Percentiles rank a stretch among this genome's conserved stretches.
phyloP scores from a whole-genome alignment of 2,113 vertebrate genomes.

The Myrmecobius fasciatus region DNA sequence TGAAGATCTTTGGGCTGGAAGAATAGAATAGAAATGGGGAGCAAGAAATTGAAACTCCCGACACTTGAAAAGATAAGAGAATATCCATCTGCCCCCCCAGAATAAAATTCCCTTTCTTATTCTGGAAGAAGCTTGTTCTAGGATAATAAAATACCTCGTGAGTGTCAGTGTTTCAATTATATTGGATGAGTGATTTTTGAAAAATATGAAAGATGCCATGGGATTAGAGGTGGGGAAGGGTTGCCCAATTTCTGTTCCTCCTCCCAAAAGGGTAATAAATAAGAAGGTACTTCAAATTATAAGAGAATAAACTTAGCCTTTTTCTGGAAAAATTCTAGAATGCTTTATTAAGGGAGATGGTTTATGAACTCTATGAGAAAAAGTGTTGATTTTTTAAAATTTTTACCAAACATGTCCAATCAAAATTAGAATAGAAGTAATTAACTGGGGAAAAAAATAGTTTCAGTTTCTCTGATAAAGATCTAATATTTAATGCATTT shows the following conservation, averaged over 20 bases:
- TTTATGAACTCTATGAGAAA: neutral
- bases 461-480: neutral
- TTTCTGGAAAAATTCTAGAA: neutral
- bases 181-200: neutral
- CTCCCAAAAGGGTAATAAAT: neutral
- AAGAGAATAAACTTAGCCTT: neutral
- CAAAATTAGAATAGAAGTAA: neutral
- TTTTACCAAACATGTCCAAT: neutral
- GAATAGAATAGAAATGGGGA: too few relatives aligned
- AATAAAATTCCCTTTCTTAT: too few relatives aligned
- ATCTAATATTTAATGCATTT: neutral
- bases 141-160: too few relatives aligned
- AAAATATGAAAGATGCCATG: neutral
- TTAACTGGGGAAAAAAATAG: neutral
- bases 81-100: too few relatives aligned
- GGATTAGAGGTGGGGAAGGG: neutral
- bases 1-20: too few relatives aligned
- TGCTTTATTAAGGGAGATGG: neutral
- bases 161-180: too few relatives aligned
- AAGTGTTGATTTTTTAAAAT: neutral
- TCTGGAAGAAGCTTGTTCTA: too few relatives aligned
- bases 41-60: too few relatives aligned
- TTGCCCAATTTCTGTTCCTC: neutral
- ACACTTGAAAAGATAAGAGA: too few relatives aligned
- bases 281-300: neutral